phyloP scores from a whole-genome alignment of 2,113 vertebrate genomes.

The Colius striatus region DNA sequence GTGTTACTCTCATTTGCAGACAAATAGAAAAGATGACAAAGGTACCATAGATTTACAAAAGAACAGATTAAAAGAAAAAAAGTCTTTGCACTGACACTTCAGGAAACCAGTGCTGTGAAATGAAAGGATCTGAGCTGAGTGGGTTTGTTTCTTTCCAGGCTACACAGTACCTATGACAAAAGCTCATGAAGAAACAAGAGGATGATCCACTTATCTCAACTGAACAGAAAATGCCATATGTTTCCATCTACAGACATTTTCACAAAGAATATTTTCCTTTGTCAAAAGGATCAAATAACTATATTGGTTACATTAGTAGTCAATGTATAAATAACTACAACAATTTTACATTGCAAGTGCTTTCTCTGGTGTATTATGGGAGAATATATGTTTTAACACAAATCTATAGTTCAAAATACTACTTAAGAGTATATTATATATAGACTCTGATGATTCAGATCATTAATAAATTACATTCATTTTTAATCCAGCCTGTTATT shows the following conservation, averaged over 20 bases:
- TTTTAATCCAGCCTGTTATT: not conserved
- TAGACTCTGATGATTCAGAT: not conserved
- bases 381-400: not conserved
- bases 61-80: not conserved
- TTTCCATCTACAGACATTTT: not conserved
- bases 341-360: not conserved
- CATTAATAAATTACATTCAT: not conserved
- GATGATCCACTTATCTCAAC: not conserved
- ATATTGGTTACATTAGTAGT: not conserved
- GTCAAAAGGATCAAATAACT: not conserved
- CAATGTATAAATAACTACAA: not conserved
- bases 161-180: not conserved
- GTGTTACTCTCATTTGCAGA: not conserved
- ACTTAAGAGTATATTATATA: not conserved
- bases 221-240: not conserved
- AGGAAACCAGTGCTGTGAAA: not conserved
- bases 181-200: not conserved
- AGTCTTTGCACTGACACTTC: not conserved
- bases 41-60: not conserved
- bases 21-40: not conserved
- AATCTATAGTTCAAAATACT: not conserved
- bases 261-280: not conserved
- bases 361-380: not conserved
- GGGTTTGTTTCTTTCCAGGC: not conserved
- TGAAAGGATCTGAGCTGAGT: not conserved